Base-by-base conservation (phyloP, 2,888 invertebrate species). In the Eilema griseolum region DNA sequence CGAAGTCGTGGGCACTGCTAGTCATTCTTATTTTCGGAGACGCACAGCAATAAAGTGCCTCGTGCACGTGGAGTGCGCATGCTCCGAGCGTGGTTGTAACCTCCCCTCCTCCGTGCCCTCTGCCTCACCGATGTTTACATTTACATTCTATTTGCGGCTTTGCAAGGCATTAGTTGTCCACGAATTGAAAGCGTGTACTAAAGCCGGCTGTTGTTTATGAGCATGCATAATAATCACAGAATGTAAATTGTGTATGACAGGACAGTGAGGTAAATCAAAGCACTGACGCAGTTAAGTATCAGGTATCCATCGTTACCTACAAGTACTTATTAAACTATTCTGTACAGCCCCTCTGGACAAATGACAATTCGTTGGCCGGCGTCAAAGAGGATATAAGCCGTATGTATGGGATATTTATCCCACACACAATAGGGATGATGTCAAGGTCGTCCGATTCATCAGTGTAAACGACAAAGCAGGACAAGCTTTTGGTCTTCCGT, bases 61-160 rank as follows among this genome's bases (percentile, higher is more conserved):
- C 23, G 33, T 90, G 88, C 95, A 95, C 93, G 95, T 92, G 94
- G 78, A 79, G 80, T 73, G 87, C 91, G 95, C 95, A 94, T 95
- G 95, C 76, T 87, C 89, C 78, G 41, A 71, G 89, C 92, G 86
- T 92, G 93, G 74, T 79, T 66, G 2, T 31, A 64, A 56, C 71
- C 66, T 64, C 67, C 74, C 74, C 76, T 79, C 80, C 79, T 73
- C 70, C 74, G 73, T 79, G 75, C 62, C 72, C 79, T 72, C 74
- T 78, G 80, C 76, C 62, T 72, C 71, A 79, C 69, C 81, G 74
- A 66, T 70, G 67, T 68, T 72, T 75, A 72, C 79, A 68, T 73
- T 72, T 74, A 80, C 46, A 52, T 52, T 52, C 8, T 71, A 56
- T 33, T 8, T 33, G 31, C 31, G 31, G 31, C 31, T 33, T 1